Evolutionary conservation across 92 coral and sea anemone species (phyloP), one percentile per base, ranked within the genome.

Genomic region (Micromussa lordhowensis): DNA sequence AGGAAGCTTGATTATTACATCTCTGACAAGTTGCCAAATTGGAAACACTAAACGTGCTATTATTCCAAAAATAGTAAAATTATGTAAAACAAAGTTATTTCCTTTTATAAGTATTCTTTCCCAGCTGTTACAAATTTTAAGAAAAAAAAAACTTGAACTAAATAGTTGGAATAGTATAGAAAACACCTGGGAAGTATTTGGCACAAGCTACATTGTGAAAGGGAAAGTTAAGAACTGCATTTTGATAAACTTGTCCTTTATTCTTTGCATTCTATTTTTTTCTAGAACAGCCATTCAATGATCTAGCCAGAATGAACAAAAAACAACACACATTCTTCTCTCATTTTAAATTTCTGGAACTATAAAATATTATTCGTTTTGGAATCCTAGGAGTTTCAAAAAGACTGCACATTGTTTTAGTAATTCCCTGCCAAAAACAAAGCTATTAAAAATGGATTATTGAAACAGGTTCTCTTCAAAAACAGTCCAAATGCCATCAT

Each of bases 371-470:
- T 29, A 68, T 31, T 79, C 30, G 28, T 58, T 81, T 64, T n/a
- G 15, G 19, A 68, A 66, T 44, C 61, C 26, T 35, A 66, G 26
- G 55, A 40, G 61, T 29, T 35, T 40, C 12, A 49, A 64, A 82
- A 66, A 35, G 34, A 66, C 57, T 66, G 11, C 4, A 38, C 22
- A 29, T 59, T 61, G 31, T 44, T 49, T 64, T 81, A 17, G 38
- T 19, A n/a, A 30, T 26, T 66, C 40, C 36, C 68, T 59, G 88
- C 82, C 82, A 85, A 85, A 85, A 85, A 16, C 29, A 40, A 28
- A 44, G 59, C 30, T 24, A 85, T 85, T 75, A 86, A 86, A 77
- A 77, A 86, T 77, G 44, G 34, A 86, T 86, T 29, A 30, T 31
- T 31, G 51, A 55, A 86, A 86, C 83, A 86, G 83, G 83, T 64